Evolutionary conservation across 2,113 vertebrate genomes (phyloP).

Genomic region (Glareola pratincola): DNA sequence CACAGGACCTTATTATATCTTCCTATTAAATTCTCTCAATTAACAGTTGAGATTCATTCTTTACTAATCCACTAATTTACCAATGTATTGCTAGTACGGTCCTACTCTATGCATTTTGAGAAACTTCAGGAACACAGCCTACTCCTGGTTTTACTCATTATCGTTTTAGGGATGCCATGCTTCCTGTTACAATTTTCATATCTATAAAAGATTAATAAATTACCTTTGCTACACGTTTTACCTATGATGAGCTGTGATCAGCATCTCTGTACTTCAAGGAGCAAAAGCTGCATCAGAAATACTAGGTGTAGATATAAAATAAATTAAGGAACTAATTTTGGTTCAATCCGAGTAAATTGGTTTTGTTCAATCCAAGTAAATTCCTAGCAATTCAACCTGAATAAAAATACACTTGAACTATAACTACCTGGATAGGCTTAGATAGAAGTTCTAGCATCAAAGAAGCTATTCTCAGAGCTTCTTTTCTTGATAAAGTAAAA

Average conservation of each 20-base stretch:
- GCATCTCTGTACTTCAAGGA: background rate
- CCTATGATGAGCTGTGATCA: background rate
- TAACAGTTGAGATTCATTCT: background rate
- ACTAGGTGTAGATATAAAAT: background rate
- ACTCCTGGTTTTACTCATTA: background rate
- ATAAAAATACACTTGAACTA: background rate
- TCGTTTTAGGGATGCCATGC: background rate
- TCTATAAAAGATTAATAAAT: slow-evolving; percentile 5
- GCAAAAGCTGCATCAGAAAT: background rate
- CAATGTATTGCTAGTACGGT: background rate
- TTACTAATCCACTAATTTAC: background rate
- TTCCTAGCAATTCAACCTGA: background rate
- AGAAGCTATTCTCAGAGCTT: background rate
- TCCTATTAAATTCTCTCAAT: background rate
- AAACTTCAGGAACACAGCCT: background rate
- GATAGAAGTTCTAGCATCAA: background rate
- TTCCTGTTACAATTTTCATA: background rate
- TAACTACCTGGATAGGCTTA: background rate
- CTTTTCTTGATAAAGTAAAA: background rate
- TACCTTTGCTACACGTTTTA: background rate
- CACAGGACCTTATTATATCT: background rate
- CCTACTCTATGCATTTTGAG: background rate
- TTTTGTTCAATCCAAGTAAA: background rate
- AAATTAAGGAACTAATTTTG: background rate
- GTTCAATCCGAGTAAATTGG: too few species aligned